Evolutionary conservation across 2,797 vertebrate genomes (phyloP), one percentile per base, ranked within the genome.

Genomic region (Artibeus lituratus): DNA sequence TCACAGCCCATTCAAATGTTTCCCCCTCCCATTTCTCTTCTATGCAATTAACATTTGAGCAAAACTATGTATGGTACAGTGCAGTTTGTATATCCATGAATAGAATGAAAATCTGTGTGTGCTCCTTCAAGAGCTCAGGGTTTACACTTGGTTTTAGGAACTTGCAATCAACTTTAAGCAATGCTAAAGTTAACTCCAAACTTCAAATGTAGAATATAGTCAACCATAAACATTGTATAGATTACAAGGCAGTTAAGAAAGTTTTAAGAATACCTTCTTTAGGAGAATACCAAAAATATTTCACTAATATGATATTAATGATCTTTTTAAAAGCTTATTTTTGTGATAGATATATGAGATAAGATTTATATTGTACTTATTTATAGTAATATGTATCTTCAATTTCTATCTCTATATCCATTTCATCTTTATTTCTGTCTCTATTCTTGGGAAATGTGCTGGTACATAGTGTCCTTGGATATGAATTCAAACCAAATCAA

Each of bases 11-110:
- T 74, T 93, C 39, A 73, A 32, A 91, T 67, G 2, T 37, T 22
- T 2, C 49, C 32, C 42, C 1, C 10, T 26, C 49, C 49, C 37
- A 11, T 83, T 89, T 96, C 18, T 94, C 35, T 70, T 94, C 57
- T 90, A 44, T 94, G 42, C 59, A 97, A 72, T 94, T 96, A 94
- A 94, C 67, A 96, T 87, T 89, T 92, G 76, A 77, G 32, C 37
- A 86, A 96, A 94, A 16, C 62, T 32, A 21, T 57, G 26, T 32
- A 69, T 49, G 42, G 19, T 51, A 44, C n/a, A 93, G 32, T 87
- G 59, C 7, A 53, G 49, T n/a, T 80, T 96, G 84, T 70, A 78
- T 87, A 89, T 47, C 72, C 57, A n/a, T 57, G 73, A 94, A 80
- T 57, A 94, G 51, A 94, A 93, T 88, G 69, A 95, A 85, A 95